Conservation (phyloP, 2,797 vertebrate species). For the Australoheros facetus region DNA sequence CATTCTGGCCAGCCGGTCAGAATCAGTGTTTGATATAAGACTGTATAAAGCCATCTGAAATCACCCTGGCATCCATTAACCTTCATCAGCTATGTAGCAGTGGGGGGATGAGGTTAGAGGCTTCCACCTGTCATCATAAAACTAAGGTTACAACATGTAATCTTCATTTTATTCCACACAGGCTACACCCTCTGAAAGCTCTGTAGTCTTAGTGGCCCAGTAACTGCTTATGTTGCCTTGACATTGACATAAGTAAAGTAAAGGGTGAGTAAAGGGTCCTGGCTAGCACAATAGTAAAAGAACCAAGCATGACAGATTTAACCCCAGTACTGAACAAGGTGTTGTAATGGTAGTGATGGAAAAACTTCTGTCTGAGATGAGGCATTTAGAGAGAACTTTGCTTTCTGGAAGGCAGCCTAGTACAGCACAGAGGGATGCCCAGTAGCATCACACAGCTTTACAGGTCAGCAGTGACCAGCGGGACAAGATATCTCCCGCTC, state of each 20-base stretch:
- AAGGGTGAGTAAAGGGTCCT: neutral
- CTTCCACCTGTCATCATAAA: slow-evolving; percentile 49
- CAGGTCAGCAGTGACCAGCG: neutral
- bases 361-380: neutral
- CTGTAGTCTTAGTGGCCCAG: slow-evolving; percentile 5
- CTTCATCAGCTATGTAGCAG: slow-evolving; percentile 43
- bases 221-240: slow-evolving; percentile 20
- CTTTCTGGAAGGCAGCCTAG: neutral
- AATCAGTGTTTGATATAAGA: slow-evolving; percentile 10
- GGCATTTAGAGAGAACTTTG: neutral
- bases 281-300: neutral
- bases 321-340: neutral
- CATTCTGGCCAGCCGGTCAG: slow-evolving; percentile 1
- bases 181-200: slow-evolving; percentile 26
- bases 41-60: slow-evolving; percentile 31
- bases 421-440: neutral
- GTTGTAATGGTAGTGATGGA: neutral
- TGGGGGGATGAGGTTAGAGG: slow-evolving; percentile 30
- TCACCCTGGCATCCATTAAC: slow-evolving; percentile 57
- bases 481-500: neutral
- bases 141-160: slow-evolving; percentile 53
- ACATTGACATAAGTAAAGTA: slow-evolving; percentile 21
- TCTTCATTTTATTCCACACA: slow-evolving; percentile 53
- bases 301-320: neutral
- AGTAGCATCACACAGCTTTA: neutral